A percentile compares a stretch with the other conserved stretches of the same genome.
Evolutionary conservation across 2,113 vertebrate species (phyloP).

Genomic region (Ophthalmolycus amberensis): DNA sequence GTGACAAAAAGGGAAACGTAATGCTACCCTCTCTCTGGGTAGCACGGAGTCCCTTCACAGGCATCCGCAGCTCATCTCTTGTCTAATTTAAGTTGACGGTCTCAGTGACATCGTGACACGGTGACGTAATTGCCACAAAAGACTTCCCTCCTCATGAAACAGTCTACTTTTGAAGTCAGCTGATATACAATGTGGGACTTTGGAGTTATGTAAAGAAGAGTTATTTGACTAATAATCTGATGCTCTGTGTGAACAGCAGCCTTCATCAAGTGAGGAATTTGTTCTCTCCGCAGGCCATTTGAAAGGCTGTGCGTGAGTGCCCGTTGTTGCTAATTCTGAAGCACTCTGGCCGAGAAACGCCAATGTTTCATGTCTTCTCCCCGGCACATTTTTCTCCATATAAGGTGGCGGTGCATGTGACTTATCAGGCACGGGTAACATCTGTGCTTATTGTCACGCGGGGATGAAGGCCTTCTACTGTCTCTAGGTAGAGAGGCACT

Average conservation of each 20-base stretch:
- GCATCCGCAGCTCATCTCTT: slow-evolving; percentile 10
- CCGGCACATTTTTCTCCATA: slow-evolving; percentile 85
- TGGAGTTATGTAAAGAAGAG: slow-evolving; percentile 27
- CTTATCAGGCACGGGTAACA: slow-evolving; percentile 78
- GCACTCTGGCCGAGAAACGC: slow-evolving; percentile 64
- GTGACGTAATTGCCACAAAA: slow-evolving; percentile 48
- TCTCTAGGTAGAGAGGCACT: slow-evolving; percentile 62
- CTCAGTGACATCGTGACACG: slow-evolving; percentile 2
- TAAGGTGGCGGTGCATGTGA: slow-evolving; percentile 82
- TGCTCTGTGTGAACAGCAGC: slow-evolving; percentile 18
- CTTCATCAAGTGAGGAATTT: neutral
- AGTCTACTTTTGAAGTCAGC: slow-evolving; percentile 30
- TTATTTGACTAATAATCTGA: slow-evolving; percentile 13
- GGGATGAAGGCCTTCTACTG: slow-evolving; percentile 72
- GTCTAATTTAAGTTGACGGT: slow-evolving; percentile 34
- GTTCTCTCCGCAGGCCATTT: slow-evolving; percentile 25
- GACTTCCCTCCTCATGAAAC: slow-evolving; percentile 5
- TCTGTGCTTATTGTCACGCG: slow-evolving; percentile 85
- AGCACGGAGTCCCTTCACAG: slow-evolving; percentile 27
- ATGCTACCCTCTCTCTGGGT: slow-evolving; percentile 28
- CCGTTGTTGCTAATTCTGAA: slow-evolving; percentile 66
- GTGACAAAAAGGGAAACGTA: slow-evolving; percentile 40
- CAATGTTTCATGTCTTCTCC: slow-evolving; percentile 76
- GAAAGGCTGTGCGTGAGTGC: slow-evolving; percentile 23
- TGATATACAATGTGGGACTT: slow-evolving; percentile 19